These are phyloP conservation scores for Paelopatides confundens DNA, from an alignment of 53 echinoderm and acorn worm species.

Conservation along the genomic window DNA sequence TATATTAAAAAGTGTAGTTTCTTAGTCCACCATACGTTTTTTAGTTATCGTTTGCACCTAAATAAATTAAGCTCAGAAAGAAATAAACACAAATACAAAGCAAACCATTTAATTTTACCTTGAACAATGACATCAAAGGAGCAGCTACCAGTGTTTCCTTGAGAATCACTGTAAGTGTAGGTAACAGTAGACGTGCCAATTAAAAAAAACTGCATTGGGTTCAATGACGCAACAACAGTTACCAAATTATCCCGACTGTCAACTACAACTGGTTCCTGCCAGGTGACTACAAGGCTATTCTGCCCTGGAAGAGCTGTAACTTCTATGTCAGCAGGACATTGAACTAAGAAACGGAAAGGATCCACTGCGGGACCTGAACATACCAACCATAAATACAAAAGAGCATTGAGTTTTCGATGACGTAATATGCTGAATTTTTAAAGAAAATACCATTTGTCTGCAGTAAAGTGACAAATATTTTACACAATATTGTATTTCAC, in stretches of 20 bases:
- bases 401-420: too few species aligned
- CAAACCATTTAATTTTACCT: neutral
- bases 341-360: neutral
- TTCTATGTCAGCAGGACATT: constrained; percentile 5
- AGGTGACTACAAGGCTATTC: neutral
- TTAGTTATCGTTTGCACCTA: too few species aligned
- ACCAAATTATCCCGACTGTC: neutral
- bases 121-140: constrained; percentile 38
- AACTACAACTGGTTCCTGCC: constrained; percentile 11
- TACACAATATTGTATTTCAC: too few species aligned
- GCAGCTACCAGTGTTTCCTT: constrained; percentile 7
- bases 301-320: neutral
- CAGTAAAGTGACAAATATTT: too few species aligned
- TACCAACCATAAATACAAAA: too few species aligned
- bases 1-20: too few species aligned
- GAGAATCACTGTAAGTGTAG: constrained; percentile 6
- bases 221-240: neutral
- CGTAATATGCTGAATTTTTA: too few species aligned
- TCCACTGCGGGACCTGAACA: too few species aligned
- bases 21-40: too few species aligned
- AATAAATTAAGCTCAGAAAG: too few species aligned
- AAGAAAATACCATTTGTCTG: too few species aligned
- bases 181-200: constrained; percentile 13
- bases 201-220: neutral
- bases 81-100: neutral